Conservation (phyloP, 2,113 vertebrate genomes). For the Actenoides hombroni region DNA sequence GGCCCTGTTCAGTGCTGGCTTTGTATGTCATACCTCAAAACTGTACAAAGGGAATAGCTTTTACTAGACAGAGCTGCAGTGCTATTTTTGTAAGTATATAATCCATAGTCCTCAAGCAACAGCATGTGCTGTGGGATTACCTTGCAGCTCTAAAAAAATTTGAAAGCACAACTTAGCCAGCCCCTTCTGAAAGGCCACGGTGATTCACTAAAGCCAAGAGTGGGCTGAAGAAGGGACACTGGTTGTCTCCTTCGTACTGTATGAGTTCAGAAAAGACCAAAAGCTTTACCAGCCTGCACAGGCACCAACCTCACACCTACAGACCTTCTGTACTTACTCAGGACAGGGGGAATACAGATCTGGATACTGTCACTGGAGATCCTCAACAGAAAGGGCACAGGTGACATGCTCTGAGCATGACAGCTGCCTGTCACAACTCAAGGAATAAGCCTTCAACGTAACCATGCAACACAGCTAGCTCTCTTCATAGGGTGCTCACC, state of each 20-base stretch:
- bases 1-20: background rate
- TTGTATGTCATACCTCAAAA: background rate
- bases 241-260: background rate
- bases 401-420: background rate
- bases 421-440: background rate
- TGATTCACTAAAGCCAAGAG: background rate
- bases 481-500: background rate
- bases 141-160: background rate
- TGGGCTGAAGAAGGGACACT: background rate
- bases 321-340: background rate
- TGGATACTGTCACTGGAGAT: background rate
- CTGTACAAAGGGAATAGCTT: background rate
- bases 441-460: background rate
- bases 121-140: background rate
- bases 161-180: background rate
- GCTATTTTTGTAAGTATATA: background rate
- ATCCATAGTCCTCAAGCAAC: background rate
- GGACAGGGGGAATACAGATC: background rate
- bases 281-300: background rate
- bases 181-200: background rate
- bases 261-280: background rate
- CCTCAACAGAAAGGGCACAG: background rate
- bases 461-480: background rate
- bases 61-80: background rate
- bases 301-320: background rate